These are phyloP conservation scores for Oncopodura yosiiana DNA, from an alignment of 1,140 invertebrate genomes.

Conservation along the genomic window DNA sequence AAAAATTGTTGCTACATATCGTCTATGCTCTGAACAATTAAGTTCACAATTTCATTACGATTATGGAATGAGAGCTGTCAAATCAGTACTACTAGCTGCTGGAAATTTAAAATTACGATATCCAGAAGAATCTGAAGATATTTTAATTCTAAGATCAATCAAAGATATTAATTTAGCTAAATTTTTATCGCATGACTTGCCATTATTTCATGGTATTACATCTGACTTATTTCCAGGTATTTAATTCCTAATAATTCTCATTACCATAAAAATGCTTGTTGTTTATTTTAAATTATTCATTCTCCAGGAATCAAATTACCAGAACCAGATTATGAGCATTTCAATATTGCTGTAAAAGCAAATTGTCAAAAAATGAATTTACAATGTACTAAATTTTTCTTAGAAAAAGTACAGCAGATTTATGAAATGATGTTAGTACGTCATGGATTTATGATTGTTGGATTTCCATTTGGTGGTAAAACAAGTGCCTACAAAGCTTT, in stretches of 20 bases:
- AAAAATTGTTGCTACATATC: slow-evolving; percentile 90
- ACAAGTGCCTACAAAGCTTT: slow-evolving; percentile 66
- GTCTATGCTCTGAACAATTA: slow-evolving; percentile 85
- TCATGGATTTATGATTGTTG: slow-evolving; percentile 81
- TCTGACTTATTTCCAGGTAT: slow-evolving; percentile 90
- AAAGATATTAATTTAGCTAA: slow-evolving; percentile 90
- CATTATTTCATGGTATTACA: slow-evolving; percentile 77
- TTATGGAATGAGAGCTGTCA: slow-evolving; percentile 83
- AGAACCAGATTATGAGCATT: slow-evolving; percentile 57
- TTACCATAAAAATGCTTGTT: too few relatives aligned
- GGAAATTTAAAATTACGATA: slow-evolving; percentile 81
- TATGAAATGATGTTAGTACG: slow-evolving; percentile 94
- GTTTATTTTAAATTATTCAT: too few relatives aligned
- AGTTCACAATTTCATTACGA: slow-evolving; percentile 94
- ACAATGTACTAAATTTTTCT: slow-evolving; percentile 69
- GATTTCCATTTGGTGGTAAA: slow-evolving; percentile 82
- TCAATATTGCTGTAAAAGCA: slow-evolving; percentile 50
- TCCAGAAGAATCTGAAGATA: slow-evolving; percentile 70
- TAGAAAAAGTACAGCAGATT: slow-evolving; percentile 83
- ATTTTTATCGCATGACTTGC: slow-evolving; percentile 76
- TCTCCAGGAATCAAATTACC: slow-evolving; percentile 62
- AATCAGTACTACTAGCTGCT: slow-evolving; percentile 79
- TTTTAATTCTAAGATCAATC: slow-evolving; percentile 73
- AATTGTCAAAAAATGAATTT: slow-evolving; percentile 66
- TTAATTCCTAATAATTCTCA: too few relatives aligned